phyloP scores from a whole-genome alignment of 1,140 invertebrate species.

The Drosophila tristis region DNA sequence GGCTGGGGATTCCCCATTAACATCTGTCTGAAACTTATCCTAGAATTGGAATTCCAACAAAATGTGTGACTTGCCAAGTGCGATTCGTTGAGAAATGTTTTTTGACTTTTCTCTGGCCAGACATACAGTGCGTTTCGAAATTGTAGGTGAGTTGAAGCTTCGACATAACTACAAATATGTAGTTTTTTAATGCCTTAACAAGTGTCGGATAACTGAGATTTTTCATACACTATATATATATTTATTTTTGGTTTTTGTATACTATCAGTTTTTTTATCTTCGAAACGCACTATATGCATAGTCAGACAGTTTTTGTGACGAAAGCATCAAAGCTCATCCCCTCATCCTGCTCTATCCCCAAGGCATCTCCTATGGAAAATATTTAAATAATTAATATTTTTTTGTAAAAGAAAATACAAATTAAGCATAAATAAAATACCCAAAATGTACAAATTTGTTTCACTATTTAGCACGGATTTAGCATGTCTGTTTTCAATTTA shows the following conservation, averaged over 20 bases:
- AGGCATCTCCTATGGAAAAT: no score
- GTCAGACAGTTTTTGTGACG: slow-evolving; percentile 37
- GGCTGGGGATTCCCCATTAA: slow-evolving; percentile 21
- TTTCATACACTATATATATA: slow-evolving; percentile 2
- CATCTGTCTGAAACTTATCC: background rate
- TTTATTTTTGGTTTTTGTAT: slow-evolving; percentile 4
- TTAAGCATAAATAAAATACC: background rate
- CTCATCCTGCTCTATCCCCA: background rate
- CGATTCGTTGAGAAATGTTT: slow-evolving; percentile 7
- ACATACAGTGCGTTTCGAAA: slow-evolving; percentile 16
- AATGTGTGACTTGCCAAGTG: slow-evolving; percentile 38
- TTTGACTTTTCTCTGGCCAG: slow-evolving; percentile 14
- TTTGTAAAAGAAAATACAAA: background rate
- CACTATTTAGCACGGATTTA: background rate
- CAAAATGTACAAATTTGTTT: no score
- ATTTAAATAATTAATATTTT: slow-evolving; percentile 10
- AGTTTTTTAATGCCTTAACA: slow-evolving; percentile 34
- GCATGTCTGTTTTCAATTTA: slow-evolving; percentile 22
- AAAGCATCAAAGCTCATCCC: slow-evolving; percentile 5
- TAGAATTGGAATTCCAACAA: slow-evolving; percentile 21
- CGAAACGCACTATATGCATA: slow-evolving; percentile 25
- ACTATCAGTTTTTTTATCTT: background rate
- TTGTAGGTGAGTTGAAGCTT: background rate
- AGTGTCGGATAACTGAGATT: slow-evolving; percentile 23
- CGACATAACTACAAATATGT: background rate